Conservation (phyloP, 1,140 invertebrate species). For the Drosophila guanche region DNA sequence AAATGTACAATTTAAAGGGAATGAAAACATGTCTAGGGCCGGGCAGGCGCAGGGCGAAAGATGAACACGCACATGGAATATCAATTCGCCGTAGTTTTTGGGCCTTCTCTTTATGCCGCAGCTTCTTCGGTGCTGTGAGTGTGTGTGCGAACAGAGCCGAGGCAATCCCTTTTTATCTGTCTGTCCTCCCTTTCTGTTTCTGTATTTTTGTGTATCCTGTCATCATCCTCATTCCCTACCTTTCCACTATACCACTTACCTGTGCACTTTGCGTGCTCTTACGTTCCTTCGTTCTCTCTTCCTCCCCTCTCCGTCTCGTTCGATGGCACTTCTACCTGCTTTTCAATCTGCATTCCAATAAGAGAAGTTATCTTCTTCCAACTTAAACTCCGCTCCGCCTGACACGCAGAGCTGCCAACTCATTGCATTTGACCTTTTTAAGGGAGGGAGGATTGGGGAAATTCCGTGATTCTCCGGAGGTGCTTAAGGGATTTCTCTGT, state of each 20-base stretch:
- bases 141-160: too few relatives aligned
- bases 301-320: constrained; percentile 1
- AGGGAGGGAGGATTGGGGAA: neutral
- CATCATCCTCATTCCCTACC: constrained; percentile 55
- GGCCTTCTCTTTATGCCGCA: neutral
- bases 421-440: constrained; percentile 44
- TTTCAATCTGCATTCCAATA: constrained; percentile 67
- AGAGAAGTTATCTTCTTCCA: constrained; percentile 49
- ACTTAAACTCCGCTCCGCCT: constrained; percentile 31
- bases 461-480: constrained; percentile 15
- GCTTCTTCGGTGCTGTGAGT: neutral
- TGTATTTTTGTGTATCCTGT: constrained; percentile 65
- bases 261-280: constrained; percentile 60
- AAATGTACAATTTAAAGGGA: neutral
- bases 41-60: too few relatives aligned
- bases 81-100: constrained; percentile 43
- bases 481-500: constrained; percentile 14
- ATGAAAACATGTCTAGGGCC: constrained; percentile 20
- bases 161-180: constrained; percentile 22
- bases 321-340: constrained; percentile 54
- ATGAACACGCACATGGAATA: constrained; percentile 58
- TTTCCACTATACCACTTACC: constrained; percentile 62
- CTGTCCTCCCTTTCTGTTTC: constrained; percentile 42
- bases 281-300: constrained; percentile 7
- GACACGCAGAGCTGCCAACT: constrained; percentile 50